Conservation (phyloP, 2,113 vertebrate genomes). For the Lophochroa leadbeateri region DNA sequence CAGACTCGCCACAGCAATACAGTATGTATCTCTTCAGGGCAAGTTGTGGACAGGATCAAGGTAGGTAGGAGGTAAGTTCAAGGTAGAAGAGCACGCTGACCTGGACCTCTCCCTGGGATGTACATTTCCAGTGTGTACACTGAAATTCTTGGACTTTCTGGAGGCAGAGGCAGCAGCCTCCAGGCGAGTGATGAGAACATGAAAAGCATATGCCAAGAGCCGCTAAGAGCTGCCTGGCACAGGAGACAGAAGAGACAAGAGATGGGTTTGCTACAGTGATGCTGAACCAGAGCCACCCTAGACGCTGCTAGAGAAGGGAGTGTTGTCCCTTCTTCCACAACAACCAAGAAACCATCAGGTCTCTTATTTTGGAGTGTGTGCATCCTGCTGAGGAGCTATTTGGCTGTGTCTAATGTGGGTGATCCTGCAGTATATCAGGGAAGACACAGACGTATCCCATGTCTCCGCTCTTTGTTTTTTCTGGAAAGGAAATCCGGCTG, state of each 20-base stretch:
- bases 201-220: not conserved
- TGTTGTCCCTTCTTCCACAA: not conserved
- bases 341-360: not conserved
- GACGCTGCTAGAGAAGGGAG: not conserved
- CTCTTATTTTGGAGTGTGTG: constrained; percentile 6
- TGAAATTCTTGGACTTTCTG: not conserved
- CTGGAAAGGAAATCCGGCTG: constrained; percentile 33
- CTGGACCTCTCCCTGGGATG: not conserved
- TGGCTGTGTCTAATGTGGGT: not conserved
- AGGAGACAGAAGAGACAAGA: not conserved
- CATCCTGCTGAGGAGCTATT: not conserved
- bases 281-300: not conserved
- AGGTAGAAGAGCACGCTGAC: not conserved
- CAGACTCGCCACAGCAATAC: not conserved
- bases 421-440: constrained; percentile 38
- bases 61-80: not conserved
- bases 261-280: not conserved
- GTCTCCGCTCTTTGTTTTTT: constrained; percentile 31
- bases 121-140: not conserved
- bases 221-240: not conserved
- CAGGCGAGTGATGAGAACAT: not conserved
- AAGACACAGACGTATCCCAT: not conserved
- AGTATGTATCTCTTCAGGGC: not conserved
- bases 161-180: not conserved
- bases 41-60: not conserved